A percentile compares a stretch with the other conserved stretches of the same genome.
These are phyloP conservation scores for Pterophyllum scalare DNA, from an alignment of 2,113 vertebrate genomes.

Conservation along the genomic window DNA sequence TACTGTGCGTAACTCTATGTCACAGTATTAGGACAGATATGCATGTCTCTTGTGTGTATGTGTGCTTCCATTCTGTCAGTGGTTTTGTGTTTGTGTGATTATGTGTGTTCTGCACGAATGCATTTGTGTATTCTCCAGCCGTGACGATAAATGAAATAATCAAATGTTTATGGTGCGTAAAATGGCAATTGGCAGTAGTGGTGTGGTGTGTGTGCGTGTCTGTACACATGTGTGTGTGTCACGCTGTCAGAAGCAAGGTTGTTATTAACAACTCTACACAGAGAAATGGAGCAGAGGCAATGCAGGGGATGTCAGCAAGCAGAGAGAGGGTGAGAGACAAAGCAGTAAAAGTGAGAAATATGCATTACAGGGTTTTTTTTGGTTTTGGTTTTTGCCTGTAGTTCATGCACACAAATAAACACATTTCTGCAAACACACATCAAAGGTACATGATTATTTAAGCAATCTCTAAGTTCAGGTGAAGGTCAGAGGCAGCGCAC, in stretches of 20 bases:
- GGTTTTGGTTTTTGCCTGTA: not conserved
- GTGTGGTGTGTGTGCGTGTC: constrained; percentile 20
- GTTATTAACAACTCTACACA: constrained; percentile 47
- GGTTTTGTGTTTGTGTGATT: not conserved
- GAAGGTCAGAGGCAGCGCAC: constrained; percentile 33
- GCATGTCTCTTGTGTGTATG: not conserved
- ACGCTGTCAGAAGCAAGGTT: constrained; percentile 44
- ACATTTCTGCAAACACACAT: not conserved
- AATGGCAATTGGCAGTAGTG: constrained; percentile 57
- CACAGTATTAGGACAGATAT: not conserved
- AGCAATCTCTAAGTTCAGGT: constrained; percentile 41
- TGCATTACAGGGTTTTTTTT: not conserved
- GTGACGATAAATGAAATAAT: constrained; percentile 61
- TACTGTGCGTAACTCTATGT: not conserved
- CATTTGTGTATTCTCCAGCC: constrained; percentile 16
- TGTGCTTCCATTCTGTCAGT: not conserved
- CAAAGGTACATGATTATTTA: constrained; percentile 35
- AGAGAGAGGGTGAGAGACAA: constrained; percentile 2
- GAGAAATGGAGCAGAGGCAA: constrained; percentile 41
- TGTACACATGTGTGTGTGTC: not conserved
- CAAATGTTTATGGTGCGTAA: constrained; percentile 58
- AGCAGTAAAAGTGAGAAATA: constrained; percentile 29
- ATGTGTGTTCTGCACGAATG: not conserved
- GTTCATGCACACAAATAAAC: not conserved
- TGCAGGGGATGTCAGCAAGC: constrained; percentile 27